Evolutionary conservation across 2,888 invertebrate genomes (phyloP).

Genomic region (Thereva unica): DNA sequence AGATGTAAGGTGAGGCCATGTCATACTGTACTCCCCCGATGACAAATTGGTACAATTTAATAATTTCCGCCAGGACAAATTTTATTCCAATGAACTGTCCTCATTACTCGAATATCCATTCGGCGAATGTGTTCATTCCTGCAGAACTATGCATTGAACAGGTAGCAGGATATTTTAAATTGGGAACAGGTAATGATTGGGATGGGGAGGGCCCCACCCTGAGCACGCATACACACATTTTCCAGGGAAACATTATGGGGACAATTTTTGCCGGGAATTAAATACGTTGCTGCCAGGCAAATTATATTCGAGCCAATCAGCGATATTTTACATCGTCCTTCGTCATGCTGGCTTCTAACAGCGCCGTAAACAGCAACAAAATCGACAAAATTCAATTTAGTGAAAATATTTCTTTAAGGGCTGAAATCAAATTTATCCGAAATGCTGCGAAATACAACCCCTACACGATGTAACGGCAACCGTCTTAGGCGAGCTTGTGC

Average conservation of each 20-base stretch:
- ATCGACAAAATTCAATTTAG: constrained; percentile 1
- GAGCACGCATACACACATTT: background rate
- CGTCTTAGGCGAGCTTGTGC: background rate
- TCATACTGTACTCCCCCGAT: too few relatives aligned
- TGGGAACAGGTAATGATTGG: too few relatives aligned
- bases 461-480: background rate
- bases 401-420: constrained; percentile 3
- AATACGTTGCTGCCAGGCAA: background rate
- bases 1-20: too few relatives aligned
- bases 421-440: constrained; percentile 35
- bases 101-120: background rate
- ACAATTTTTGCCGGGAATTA: background rate
- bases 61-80: constrained; percentile 9
- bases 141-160: too few relatives aligned
- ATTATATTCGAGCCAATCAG: background rate
- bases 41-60: background rate
- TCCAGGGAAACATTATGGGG: background rate
- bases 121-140: too few relatives aligned
- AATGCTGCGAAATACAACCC: constrained; percentile 14
- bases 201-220: too few relatives aligned
- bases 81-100: background rate
- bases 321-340: background rate
- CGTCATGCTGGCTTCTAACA: background rate
- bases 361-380: background rate
- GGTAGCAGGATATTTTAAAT: too few relatives aligned